phyloP scores from a whole-genome alignment of 2,888 invertebrate species.

The Oscheius onirici region DNA sequence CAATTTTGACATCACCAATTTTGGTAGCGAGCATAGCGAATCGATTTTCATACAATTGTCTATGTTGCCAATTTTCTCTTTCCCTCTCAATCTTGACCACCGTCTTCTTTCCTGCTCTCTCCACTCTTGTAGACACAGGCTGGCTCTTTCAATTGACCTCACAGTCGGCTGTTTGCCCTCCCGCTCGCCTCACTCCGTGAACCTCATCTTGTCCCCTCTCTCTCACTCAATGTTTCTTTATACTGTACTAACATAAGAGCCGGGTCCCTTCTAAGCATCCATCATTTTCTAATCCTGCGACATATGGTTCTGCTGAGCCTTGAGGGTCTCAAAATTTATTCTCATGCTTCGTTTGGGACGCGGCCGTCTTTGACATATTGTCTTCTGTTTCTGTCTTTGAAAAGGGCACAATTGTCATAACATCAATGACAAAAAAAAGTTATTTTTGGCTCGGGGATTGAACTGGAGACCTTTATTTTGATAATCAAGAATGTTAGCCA shows the following conservation, averaged over 20 bases:
- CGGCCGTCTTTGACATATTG: neutral
- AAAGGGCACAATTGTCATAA: too few relatives aligned
- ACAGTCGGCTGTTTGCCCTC: constrained; percentile 28
- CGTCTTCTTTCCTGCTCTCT: too few relatives aligned
- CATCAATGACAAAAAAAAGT: too few relatives aligned
- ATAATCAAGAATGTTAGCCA: too few relatives aligned
- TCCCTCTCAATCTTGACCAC: too few relatives aligned
- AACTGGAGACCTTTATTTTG: too few relatives aligned
- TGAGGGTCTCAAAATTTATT: constrained; percentile 11
- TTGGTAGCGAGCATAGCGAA: too few relatives aligned
- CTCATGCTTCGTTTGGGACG: neutral
- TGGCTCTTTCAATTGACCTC: constrained; percentile 29
- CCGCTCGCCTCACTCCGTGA: constrained; percentile 25
- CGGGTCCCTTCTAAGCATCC: constrained; percentile 15
- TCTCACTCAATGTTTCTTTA: neutral
- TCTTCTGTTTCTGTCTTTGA: too few relatives aligned
- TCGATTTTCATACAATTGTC: too few relatives aligned
- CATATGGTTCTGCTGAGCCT: constrained; percentile 27
- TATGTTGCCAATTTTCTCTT: too few relatives aligned
- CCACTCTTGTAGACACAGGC: constrained; percentile 27
- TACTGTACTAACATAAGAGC: neutral
- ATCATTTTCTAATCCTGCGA: constrained; percentile 32
- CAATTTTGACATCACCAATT: too few relatives aligned
- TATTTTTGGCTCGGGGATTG: too few relatives aligned
- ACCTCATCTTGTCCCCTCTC: constrained; percentile 6